phyloP scores from a whole-genome alignment of 1,140 invertebrate species.

The Scaptomyza hsui region DNA sequence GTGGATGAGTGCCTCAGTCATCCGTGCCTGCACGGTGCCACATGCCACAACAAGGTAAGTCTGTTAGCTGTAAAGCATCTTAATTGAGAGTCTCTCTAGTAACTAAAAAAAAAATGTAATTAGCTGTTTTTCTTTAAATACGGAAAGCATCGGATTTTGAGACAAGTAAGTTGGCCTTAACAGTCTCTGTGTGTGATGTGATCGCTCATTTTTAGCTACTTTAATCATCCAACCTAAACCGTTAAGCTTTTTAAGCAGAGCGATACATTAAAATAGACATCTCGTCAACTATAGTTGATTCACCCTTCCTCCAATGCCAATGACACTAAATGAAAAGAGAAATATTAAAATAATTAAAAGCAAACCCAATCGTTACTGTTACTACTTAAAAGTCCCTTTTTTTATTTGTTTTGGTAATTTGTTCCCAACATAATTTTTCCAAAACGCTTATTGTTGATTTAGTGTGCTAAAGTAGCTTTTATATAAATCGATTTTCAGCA shows the following conservation, averaged over 20 bases:
- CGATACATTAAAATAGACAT: too few relatives aligned
- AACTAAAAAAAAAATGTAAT: slow-evolving; percentile 78
- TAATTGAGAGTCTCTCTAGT: slow-evolving; percentile 26
- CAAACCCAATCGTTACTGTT: too few relatives aligned
- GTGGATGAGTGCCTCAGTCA: slow-evolving; percentile 94
- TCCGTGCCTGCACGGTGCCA: slow-evolving; percentile 94
- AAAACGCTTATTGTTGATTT: too few relatives aligned
- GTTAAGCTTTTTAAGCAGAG: too few relatives aligned
- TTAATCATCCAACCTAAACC: too few relatives aligned
- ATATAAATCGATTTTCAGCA: too few relatives aligned
- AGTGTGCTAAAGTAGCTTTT: too few relatives aligned
- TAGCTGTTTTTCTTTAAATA: slow-evolving; percentile 84
- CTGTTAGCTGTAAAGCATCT: neutral
- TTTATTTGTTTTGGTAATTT: too few relatives aligned
- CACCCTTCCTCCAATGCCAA: neutral
- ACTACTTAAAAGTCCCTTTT: too few relatives aligned
- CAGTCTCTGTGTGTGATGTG: too few relatives aligned
- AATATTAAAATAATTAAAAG: neutral
- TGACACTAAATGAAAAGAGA: neutral
- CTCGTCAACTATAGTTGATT: neutral
- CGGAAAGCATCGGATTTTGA: slow-evolving; percentile 84
- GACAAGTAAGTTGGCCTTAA: slow-evolving; percentile 73
- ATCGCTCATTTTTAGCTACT: too few relatives aligned
- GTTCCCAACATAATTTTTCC: too few relatives aligned
- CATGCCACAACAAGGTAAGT: slow-evolving; percentile 90